Conservation (phyloP, 1,140 invertebrate species). For the Micrasema longulum region DNA sequence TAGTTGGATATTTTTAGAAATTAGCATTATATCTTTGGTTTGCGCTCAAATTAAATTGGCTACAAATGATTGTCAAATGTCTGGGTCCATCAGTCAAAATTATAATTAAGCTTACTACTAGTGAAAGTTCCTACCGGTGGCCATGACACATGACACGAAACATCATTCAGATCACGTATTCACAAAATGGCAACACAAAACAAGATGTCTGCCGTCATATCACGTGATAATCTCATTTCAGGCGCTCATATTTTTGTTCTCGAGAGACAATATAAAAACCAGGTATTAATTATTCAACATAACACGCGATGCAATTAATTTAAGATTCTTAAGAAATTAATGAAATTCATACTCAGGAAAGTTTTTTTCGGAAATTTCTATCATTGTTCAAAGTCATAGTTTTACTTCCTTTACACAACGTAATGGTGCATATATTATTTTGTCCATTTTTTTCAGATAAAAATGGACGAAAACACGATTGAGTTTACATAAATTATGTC, state of each 20-base stretch:
- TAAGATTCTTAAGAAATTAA: not conserved
- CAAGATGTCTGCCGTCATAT: constrained; percentile 6
- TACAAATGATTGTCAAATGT: too few relatives aligned
- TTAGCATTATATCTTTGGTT: too few relatives aligned
- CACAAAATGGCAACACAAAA: constrained; percentile 29
- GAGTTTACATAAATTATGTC: too few relatives aligned
- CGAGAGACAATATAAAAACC: constrained; percentile 13
- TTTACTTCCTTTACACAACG: not conserved
- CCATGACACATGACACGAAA: too few relatives aligned
- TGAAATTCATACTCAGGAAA: constrained; percentile 17
- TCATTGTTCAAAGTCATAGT: constrained; percentile 33
- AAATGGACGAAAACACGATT: too few relatives aligned
- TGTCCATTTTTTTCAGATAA: too few relatives aligned
- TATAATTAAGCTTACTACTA: constrained; percentile 8
- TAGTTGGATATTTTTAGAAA: too few relatives aligned
- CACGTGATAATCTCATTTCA: not conserved
- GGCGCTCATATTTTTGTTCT: constrained; percentile 4
- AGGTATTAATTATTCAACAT: constrained; percentile 35
- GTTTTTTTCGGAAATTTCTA: constrained; percentile 21
- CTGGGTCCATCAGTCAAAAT: constrained; percentile 26
- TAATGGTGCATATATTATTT: not conserved
- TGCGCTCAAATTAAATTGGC: too few relatives aligned
- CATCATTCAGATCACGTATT: constrained; percentile 24
- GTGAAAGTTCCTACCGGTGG: constrained; percentile 38
- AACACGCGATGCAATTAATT: constrained; percentile 11